Evolutionary conservation across 2,888 invertebrate genomes (phyloP).

Genomic region (Latheticus oryzae): DNA sequence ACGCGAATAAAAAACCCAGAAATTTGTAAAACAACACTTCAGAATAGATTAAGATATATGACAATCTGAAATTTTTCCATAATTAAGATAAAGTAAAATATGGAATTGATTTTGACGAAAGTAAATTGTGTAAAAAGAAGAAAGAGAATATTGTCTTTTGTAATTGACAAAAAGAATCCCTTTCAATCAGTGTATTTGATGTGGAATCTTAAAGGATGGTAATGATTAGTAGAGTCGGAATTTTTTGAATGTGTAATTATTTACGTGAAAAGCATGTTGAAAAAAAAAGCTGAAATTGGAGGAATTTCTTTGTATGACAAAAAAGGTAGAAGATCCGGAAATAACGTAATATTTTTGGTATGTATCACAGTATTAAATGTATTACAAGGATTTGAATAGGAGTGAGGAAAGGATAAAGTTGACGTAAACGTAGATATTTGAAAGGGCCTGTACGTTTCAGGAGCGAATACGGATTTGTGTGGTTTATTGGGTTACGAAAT

Average conservation of each 20-base stretch:
- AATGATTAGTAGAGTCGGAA: slow-evolving; percentile 17
- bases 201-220: not conserved
- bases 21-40: slow-evolving; percentile 13
- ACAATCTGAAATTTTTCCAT: too few relatives aligned
- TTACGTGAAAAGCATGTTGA: slow-evolving; percentile 18
- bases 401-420: slow-evolving; percentile 36
- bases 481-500: slow-evolving; percentile 38
- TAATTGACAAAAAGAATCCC: slow-evolving; percentile 5
- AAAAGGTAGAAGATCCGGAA: slow-evolving; percentile 18
- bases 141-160: too few relatives aligned
- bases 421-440: slow-evolving; percentile 39
- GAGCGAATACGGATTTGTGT: slow-evolving; percentile 33
- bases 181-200: slow-evolving; percentile 7
- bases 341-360: slow-evolving; percentile 32
- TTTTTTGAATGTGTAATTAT: slow-evolving; percentile 17
- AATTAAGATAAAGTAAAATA: not conserved
- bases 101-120: not conserved
- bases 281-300: slow-evolving; percentile 20
- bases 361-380: slow-evolving; percentile 33
- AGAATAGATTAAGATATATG: too few relatives aligned
- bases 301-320: slow-evolving; percentile 21
- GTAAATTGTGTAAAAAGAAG: too few relatives aligned
- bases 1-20: slow-evolving; percentile 31
- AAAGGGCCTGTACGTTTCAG: slow-evolving; percentile 27
- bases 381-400: slow-evolving; percentile 34